phyloP scores from a whole-genome alignment of 2,888 invertebrate species.

The Phaonia tiefii region DNA sequence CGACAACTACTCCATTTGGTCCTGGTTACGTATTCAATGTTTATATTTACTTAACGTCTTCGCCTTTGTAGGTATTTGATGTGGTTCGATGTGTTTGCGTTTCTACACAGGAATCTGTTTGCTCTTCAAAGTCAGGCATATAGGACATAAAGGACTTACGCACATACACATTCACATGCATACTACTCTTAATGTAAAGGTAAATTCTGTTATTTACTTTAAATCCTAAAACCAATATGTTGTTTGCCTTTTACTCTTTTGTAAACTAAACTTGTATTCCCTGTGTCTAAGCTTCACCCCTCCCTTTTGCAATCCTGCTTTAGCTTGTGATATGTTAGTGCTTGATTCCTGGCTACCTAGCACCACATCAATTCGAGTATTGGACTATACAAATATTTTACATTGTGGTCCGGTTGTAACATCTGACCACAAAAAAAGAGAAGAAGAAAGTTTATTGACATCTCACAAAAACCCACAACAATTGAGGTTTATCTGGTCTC shows the following conservation, averaged over 20 bases:
- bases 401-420: not conserved
- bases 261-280: not conserved
- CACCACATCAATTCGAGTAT: too few species aligned
- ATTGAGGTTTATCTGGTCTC: constrained; percentile 15
- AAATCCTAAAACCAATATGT: not conserved
- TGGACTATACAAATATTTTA: not conserved
- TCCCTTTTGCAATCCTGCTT: too few species aligned
- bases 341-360: too few species aligned
- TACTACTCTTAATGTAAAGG: too few species aligned
- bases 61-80: not conserved
- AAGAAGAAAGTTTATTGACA: constrained; percentile 1
- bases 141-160: not conserved
- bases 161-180: not conserved
- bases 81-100: constrained; percentile 4
- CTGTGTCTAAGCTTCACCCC: too few species aligned
- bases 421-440: not conserved
- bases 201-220: not conserved
- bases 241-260: not conserved
- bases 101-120: constrained; percentile 8
- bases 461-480: not conserved
- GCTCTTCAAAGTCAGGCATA: not conserved
- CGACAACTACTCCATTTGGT: constrained; percentile 5
- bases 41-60: constrained; percentile 26
- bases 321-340: too few species aligned
- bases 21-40: not conserved